These are phyloP conservation scores for Alcis repandata DNA, from an alignment of 2,888 invertebrate genomes.

Conservation along the genomic window DNA sequence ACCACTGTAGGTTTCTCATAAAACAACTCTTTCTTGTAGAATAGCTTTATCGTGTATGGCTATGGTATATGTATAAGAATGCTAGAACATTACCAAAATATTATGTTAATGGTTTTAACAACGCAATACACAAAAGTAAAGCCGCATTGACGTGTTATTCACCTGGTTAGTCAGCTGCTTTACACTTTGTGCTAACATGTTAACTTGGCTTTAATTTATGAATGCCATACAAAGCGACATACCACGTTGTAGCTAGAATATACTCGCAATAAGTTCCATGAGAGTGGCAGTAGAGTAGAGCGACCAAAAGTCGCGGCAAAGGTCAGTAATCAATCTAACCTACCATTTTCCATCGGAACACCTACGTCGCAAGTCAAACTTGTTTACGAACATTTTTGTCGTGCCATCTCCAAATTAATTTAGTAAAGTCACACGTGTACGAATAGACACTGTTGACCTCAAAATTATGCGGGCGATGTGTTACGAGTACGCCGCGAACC, in stretches of 20 bases:
- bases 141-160: slow-evolving; percentile 9
- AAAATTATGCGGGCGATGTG: slow-evolving; percentile 50
- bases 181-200: background rate
- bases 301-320: background rate
- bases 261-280: no score
- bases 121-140: background rate
- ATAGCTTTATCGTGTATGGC: background rate
- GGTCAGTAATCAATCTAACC: background rate
- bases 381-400: slow-evolving; percentile 31
- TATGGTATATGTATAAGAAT: background rate
- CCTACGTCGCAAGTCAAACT: slow-evolving; percentile 11
- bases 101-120: slow-evolving; percentile 3
- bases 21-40: background rate
- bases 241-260: no score
- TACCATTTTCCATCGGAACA: background rate
- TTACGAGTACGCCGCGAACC: slow-evolving; percentile 41
- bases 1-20: no score
- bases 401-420: slow-evolving; percentile 24
- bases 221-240: no score
- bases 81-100: slow-evolving; percentile 2
- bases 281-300: no score
- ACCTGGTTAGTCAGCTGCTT: background rate
- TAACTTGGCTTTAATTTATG: no score
- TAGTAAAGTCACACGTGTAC: slow-evolving; percentile 30
- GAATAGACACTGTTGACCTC: slow-evolving; percentile 42